Evolutionary conservation across 2,797 vertebrate genomes (phyloP).

Genomic region (Hozukius guyotensis): DNA sequence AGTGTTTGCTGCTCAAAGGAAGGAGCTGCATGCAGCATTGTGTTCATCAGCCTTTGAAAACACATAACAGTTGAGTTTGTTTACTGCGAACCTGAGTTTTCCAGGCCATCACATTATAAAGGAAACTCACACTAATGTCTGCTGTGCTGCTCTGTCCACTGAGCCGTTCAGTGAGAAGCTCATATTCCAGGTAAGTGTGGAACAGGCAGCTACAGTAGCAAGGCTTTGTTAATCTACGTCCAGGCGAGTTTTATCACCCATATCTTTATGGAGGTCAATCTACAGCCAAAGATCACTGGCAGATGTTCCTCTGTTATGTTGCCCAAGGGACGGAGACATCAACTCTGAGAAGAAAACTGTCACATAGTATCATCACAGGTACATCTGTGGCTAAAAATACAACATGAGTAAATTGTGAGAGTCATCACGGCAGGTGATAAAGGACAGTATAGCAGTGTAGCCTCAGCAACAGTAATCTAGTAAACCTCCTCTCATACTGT

Average conservation of each 20-base stretch:
- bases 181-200: conserved; percentile 17
- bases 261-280: conserved; percentile 15
- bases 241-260: conserved; percentile 26
- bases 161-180: conserved; percentile 13
- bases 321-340: conserved; percentile 1
- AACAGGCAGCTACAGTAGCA: not conserved
- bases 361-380: not conserved
- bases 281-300: conserved; percentile 1
- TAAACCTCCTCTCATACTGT: not conserved
- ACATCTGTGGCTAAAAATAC: conserved; percentile 20
- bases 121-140: conserved; percentile 21
- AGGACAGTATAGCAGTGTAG: not conserved
- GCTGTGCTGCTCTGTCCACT: conserved; percentile 3
- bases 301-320: not conserved
- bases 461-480: not conserved
- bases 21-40: not conserved
- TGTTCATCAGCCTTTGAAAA: conserved; percentile 1
- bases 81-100: not conserved
- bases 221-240: conserved; percentile 19
- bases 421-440: not conserved
- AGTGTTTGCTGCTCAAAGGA: not conserved
- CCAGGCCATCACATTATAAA: not conserved
- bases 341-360: not conserved
- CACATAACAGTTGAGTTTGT: not conserved
- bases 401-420: not conserved